phyloP scores from a whole-genome alignment of 1,140 invertebrate genomes.

The Megalopta genalis region DNA sequence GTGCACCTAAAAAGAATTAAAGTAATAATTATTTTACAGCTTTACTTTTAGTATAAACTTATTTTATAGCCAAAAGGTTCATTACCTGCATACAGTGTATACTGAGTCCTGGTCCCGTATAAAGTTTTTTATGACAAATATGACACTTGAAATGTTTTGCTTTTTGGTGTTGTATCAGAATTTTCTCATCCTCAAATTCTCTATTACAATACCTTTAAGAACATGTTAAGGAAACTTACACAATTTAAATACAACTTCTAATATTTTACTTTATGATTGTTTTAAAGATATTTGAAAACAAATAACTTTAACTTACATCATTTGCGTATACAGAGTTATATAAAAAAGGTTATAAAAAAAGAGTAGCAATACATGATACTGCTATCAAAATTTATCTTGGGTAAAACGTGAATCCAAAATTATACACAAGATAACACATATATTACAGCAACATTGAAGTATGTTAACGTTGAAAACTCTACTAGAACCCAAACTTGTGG shows the following conservation, averaged over 20 bases:
- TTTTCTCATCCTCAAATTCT: constrained; percentile 99
- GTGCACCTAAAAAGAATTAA: constrained; percentile 88
- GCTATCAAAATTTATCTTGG: too few species aligned
- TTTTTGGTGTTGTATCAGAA: constrained; percentile 99
- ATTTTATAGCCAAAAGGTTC: background rate
- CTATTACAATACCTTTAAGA: constrained; percentile 97
- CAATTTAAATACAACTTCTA: background rate
- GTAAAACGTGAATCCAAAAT: too few species aligned
- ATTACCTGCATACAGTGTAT: constrained; percentile 99
- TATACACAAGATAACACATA: too few species aligned
- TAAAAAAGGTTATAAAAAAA: too few species aligned
- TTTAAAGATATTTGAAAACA: too few species aligned
- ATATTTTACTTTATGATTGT: too few species aligned
- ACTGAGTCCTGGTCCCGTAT: constrained; percentile 97
- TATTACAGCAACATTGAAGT: too few species aligned
- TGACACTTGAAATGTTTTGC: constrained; percentile 99
- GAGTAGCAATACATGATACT: too few species aligned
- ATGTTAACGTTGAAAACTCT: too few species aligned
- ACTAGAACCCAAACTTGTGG: too few species aligned
- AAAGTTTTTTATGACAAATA: constrained; percentile 99
- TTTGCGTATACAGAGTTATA: too few species aligned
- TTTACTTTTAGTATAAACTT: background rate
- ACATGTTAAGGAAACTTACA: constrained; percentile 75
- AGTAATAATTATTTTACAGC: constrained; percentile 10
- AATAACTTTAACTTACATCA: too few species aligned